phyloP scores from a whole-genome alignment of 2,888 invertebrate genomes.

The Hirtodrosophila alboralis region DNA sequence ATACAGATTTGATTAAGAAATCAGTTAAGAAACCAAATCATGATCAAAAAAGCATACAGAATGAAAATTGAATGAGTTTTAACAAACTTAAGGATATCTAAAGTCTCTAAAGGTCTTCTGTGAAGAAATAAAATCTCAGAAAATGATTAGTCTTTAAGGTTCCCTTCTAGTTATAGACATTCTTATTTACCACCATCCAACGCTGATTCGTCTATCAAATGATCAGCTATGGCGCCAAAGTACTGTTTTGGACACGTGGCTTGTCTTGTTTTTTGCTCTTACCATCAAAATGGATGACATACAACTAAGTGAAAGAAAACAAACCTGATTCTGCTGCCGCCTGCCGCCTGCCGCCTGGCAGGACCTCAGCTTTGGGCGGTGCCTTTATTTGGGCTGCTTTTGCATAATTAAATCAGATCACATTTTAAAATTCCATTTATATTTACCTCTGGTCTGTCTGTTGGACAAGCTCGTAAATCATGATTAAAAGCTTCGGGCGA shows the following conservation, averaged over 20 bases:
- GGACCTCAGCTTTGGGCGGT: constrained; percentile 2
- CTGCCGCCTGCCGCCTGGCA: constrained; percentile 8
- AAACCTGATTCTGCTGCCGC: constrained; percentile 12
- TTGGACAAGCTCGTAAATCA: constrained; percentile 76
- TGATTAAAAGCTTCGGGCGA: constrained; percentile 81
- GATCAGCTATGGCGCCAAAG: constrained; percentile 30
- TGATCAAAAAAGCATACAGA: too few relatives aligned
- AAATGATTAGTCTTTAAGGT: too few relatives aligned
- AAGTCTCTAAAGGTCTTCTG: too few relatives aligned
- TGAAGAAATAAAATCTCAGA: too few relatives aligned
- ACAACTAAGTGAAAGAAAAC: constrained; percentile 10
- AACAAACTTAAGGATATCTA: too few relatives aligned
- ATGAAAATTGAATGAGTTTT: too few relatives aligned
- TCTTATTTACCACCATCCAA: neutral
- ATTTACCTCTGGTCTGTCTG: constrained; percentile 73
- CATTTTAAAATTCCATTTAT: constrained; percentile 82
- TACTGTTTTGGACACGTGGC: constrained; percentile 13
- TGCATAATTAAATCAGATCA: constrained; percentile 82
- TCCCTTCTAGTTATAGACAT: too few relatives aligned
- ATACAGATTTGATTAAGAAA: too few relatives aligned
- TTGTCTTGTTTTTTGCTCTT: constrained; percentile 10
- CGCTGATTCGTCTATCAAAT: constrained; percentile 37
- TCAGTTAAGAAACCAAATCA: too few relatives aligned
- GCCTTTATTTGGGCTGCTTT: constrained; percentile 44
- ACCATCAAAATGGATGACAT: constrained; percentile 9